Percentiles rank a stretch among this genome's conserved stretches.
These are phyloP conservation scores for Coelopa frigida DNA, from an alignment of 1,140 invertebrate genomes.

Conservation along the genomic window DNA sequence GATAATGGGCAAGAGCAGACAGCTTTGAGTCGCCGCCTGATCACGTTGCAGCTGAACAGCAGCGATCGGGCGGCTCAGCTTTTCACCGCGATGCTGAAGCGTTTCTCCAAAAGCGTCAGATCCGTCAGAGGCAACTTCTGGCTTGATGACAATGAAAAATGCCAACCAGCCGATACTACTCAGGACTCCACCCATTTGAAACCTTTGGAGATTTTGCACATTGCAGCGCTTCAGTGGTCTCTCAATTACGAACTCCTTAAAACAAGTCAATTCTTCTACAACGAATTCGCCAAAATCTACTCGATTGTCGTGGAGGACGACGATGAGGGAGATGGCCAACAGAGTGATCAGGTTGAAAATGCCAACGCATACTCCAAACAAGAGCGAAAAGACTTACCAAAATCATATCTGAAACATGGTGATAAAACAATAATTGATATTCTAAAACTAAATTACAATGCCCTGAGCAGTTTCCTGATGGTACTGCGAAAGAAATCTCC, in stretches of 20 bases:
- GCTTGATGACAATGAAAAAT: background rate
- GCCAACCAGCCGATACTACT: no score
- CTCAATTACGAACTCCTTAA: slow-evolving; percentile 37
- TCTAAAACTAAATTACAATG: slow-evolving; percentile 37
- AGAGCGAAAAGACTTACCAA: background rate
- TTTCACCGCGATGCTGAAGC: slow-evolving; percentile 25
- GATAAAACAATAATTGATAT: slow-evolving; percentile 40
- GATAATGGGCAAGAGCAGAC: slow-evolving; percentile 34
- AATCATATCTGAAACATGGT: slow-evolving; percentile 21
- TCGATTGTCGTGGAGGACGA: slow-evolving; percentile 34
- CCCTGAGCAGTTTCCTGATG: slow-evolving; percentile 35
- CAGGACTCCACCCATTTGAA: slow-evolving; percentile 5
- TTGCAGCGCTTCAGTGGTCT: slow-evolving; percentile 36
- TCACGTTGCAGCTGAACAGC: slow-evolving; percentile 35
- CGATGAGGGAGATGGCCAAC: slow-evolving; percentile 9
- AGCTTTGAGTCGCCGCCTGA: slow-evolving; percentile 26
- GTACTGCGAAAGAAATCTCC: slow-evolving; percentile 1
- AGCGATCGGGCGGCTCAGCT: slow-evolving; percentile 27
- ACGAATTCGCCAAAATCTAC: slow-evolving; percentile 39
- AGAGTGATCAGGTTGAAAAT: slow-evolving; percentile 12
- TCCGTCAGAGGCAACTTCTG: background rate
- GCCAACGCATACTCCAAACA: background rate
- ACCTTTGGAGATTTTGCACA: slow-evolving; percentile 32
- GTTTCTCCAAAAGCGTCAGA: slow-evolving; percentile 14
- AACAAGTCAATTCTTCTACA: slow-evolving; percentile 37